Evolutionary conservation across 2,888 invertebrate species (phyloP).

Genomic region (Tachina lurida): DNA sequence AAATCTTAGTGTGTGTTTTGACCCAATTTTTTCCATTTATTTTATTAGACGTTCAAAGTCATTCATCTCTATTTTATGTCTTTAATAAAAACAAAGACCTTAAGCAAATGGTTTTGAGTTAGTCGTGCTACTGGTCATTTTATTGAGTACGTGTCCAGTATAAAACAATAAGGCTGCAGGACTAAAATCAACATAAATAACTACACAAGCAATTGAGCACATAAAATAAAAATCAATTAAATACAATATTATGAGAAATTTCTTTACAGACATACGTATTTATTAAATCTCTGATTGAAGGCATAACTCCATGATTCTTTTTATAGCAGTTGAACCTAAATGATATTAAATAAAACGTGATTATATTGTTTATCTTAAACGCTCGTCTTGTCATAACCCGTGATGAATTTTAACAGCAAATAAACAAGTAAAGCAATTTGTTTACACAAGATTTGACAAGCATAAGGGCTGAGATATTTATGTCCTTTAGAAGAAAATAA

Average conservation of each 20-base stretch:
- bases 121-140: not conserved
- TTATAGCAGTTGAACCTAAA: too few relatives aligned
- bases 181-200: conserved; percentile 9
- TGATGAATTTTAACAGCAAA: not conserved
- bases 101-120: not conserved
- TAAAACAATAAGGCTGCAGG: conserved; percentile 1
- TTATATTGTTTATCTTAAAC: not conserved
- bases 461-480: not conserved
- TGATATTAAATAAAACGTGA: not conserved
- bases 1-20: conserved; percentile 54
- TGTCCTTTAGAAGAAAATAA: not conserved
- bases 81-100: conserved; percentile 36
- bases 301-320: not conserved
- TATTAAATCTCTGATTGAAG: conserved; percentile 19
- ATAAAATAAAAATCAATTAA: conserved; percentile 41
- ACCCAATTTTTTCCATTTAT: not conserved
- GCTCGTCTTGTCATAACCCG: not conserved
- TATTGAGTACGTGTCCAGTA: conserved; percentile 15
- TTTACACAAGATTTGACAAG: not conserved
- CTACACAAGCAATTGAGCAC: conserved; percentile 9
- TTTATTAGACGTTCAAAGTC: conserved; percentile 9
- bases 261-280: not conserved
- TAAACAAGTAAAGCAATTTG: not conserved
- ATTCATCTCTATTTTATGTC: conserved; percentile 41
- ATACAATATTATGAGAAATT: not conserved